A percentile compares a stretch with the other conserved stretches of the same genome.
These are phyloP conservation scores for cattle (Bos taurus) DNA, from an alignment of 2,113 vertebrate species.

Conservation along the genomic window ARS-UCD2.0 NC_037351.1:23402501-23403000, in stretches of 20 bases:
- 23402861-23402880: background rate
- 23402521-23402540: background rate
- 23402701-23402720: background rate
- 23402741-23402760: background rate
- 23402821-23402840: background rate
- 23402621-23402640: background rate
- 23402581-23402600: background rate
- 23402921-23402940: background rate
- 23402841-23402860: background rate
- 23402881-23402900: background rate
- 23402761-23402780: background rate
- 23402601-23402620: background rate
- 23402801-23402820: background rate
- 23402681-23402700: background rate
- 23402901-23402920: conserved; percentile 14
- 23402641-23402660: background rate
- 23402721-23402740: background rate
- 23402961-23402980: background rate
- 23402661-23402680: background rate
- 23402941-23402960: background rate
- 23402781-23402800: background rate
- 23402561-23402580: background rate
- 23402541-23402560: background rate
- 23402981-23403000: background rate
- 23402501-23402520: background rate